Evolutionary conservation across 2,797 vertebrate species (phyloP), one percentile per base, ranked within the genome.

Genomic region (Acrossocheilus wenchowensis): DNA sequence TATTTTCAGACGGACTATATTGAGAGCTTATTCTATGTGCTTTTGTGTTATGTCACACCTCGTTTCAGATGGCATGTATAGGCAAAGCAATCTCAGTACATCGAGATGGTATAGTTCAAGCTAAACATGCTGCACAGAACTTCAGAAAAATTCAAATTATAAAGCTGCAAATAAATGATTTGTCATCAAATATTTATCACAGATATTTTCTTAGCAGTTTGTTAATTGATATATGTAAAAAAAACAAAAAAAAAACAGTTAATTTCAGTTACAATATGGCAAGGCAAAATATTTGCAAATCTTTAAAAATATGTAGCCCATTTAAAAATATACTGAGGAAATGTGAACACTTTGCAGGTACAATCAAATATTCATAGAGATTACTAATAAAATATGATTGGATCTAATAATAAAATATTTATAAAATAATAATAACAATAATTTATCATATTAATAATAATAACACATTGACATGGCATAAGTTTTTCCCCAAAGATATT

Each of bases 11-110:
- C 82, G 68, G 10, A 75, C 54, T 82, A 54, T 82, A 57, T 36
- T n/a, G 62, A 81, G 79, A 50, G 43, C 30, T 68, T 68, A 34
- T 57, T 82, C 48, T 74, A 72, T 79, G 43, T 78, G 57, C 71
- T 41, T 64, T 82, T 64, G 81, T 54, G n/a, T 88, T n/a, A 78
- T 48, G 48, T 82, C 91, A 87, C 50, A 87, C 81, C 68, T 83
- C 87, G 69, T 74, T 86, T 77, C 88, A 68, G 85, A 54, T 73
- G 54, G 81, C 74, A 75, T n/a, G 54, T 39, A 39, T 14, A 75
- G 23, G 43, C 17, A 50, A 75, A 73, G 52, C 69, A 34, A 60
- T 54, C 80, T 82, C 66, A 41, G 48, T 71, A 54, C 64, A 69
- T 52, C 11, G 5, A 43, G 19, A 48, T 50, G 8, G 17, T 64